These are phyloP conservation scores for Daphoenositta chrysoptera DNA, from an alignment of 2,113 vertebrate genomes.

Conservation along the genomic window DNA sequence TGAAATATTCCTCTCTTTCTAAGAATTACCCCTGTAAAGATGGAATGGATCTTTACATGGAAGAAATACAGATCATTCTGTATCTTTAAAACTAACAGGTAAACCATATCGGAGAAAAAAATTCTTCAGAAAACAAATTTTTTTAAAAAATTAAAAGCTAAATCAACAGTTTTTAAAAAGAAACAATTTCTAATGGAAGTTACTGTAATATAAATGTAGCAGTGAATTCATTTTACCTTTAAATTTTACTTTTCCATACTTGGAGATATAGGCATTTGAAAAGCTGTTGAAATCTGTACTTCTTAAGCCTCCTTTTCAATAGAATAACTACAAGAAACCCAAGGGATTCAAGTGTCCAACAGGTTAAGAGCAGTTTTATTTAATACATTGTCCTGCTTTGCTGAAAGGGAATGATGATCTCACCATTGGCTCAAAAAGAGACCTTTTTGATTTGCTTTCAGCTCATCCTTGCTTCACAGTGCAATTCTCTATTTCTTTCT, in stretches of 20 bases:
- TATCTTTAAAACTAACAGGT: not conserved
- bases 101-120: not conserved
- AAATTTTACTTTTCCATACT: slow-evolving; percentile 23
- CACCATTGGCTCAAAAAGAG: not conserved
- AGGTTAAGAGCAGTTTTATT: slow-evolving; percentile 57
- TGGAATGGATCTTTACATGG: not conserved
- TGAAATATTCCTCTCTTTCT: not conserved
- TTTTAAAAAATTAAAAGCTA: not conserved
- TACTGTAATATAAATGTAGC: not conserved
- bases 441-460: slow-evolving; percentile 51
- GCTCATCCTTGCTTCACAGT: slow-evolving; percentile 22
- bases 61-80: not conserved
- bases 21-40: not conserved
- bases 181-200: not conserved
- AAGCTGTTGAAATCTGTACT: slow-evolving; percentile 44
- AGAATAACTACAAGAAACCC: slow-evolving; percentile 29
- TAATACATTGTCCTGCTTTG: slow-evolving; percentile 53
- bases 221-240: not conserved
- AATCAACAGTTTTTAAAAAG: not conserved
- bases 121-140: not conserved
- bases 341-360: slow-evolving; percentile 48
- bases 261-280: not conserved
- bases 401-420: slow-evolving; percentile 35
- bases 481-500: slow-evolving; percentile 41
- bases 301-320: slow-evolving; percentile 51